Evolutionary conservation across 2,888 invertebrate species (phyloP).

Genomic region (Galerucella calmariensis): DNA sequence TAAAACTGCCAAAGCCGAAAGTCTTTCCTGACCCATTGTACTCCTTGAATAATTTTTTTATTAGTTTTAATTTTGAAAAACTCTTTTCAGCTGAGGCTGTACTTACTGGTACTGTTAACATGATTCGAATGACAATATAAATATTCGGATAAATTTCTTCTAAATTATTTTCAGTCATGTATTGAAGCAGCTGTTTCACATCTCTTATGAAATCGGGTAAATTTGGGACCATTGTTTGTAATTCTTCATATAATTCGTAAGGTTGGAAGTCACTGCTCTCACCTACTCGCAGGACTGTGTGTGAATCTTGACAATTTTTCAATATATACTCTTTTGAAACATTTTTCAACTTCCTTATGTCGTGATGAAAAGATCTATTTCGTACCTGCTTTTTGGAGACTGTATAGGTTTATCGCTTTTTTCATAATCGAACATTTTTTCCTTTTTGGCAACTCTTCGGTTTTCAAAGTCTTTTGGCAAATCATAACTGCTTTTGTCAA

Average conservation of each 20-base stretch:
- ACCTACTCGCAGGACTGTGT: conserved; percentile 3
- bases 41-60: conserved; percentile 2
- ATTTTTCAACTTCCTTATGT: background rate
- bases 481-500: conserved; percentile 33
- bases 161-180: background rate
- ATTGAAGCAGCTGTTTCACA: background rate
- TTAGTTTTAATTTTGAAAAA: background rate
- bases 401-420: background rate
- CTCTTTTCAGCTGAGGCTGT: background rate
- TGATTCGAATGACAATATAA: background rate
- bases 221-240: background rate
- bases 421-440: background rate
- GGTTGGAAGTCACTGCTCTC: background rate
- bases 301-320: background rate
- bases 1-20: background rate
- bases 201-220: background rate
- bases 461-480: conserved; percentile 20
- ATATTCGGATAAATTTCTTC: background rate
- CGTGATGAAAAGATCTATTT: background rate
- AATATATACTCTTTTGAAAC: background rate
- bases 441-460: background rate
- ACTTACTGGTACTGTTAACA: background rate
- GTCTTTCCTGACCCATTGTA: conserved; percentile 1
- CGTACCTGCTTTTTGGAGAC: background rate
- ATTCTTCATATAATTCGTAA: background rate